A percentile compares a stretch with the other conserved stretches of the same genome.
These are phyloP conservation scores for Metaphire vulgaris DNA, from an alignment of 1,140 invertebrate species.

Conservation along the genomic window DNA sequence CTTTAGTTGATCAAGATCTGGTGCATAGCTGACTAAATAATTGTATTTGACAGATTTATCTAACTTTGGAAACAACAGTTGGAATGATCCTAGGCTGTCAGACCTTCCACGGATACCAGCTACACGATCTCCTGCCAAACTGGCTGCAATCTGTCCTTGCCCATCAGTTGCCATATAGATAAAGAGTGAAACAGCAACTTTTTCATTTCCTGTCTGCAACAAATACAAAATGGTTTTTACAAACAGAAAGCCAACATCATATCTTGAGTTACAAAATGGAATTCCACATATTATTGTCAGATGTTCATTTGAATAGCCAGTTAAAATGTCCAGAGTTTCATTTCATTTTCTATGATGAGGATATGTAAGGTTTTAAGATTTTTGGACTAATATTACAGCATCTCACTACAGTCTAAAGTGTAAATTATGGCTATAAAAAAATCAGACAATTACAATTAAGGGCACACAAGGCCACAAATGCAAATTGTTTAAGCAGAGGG, in stretches of 20 bases:
- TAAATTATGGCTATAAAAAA: no score
- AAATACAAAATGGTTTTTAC: slow-evolving; percentile 11
- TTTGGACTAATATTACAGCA: no score
- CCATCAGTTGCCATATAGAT: slow-evolving; percentile 55
- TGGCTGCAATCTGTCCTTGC: slow-evolving; percentile 38
- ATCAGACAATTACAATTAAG: no score
- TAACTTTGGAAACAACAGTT: slow-evolving; percentile 52
- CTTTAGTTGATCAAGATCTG: slow-evolving; percentile 67
- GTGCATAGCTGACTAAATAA: slow-evolving; percentile 57
- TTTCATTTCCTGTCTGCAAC: slow-evolving; percentile 26
- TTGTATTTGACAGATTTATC: slow-evolving; percentile 36
- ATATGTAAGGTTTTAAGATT: no score
- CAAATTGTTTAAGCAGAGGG: no score
- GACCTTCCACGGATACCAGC: slow-evolving; percentile 70
- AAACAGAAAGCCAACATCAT: not conserved
- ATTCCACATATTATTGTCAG: not conserved
- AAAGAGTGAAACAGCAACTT: slow-evolving; percentile 50
- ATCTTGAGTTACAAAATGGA: not conserved
- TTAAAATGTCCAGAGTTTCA: no score
- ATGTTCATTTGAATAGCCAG: no score
- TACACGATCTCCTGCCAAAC: slow-evolving; percentile 55
- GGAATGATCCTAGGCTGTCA: slow-evolving; percentile 71
- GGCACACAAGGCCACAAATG: no score
- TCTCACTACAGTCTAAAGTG: no score
- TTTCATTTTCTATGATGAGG: no score